Evolutionary conservation across 2,113 vertebrate species (phyloP).

Genomic region (Tauraco erythrolophus): DNA sequence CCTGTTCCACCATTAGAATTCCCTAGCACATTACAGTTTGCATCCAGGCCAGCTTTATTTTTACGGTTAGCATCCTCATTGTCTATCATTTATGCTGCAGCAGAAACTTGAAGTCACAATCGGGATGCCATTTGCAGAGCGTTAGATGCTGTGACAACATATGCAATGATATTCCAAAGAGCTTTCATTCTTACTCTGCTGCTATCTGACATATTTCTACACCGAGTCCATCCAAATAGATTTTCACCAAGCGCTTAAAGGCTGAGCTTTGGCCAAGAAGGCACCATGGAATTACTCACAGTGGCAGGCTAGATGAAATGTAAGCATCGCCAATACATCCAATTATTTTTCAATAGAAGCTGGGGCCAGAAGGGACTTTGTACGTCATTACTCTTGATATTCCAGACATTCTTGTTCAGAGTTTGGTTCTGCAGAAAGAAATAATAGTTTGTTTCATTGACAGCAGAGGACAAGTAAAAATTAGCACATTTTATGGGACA

Average conservation of each 20-base stretch:
- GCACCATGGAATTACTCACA: conserved; percentile 33
- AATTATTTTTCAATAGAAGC: conserved; percentile 60
- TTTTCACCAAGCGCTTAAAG: conserved; percentile 25
- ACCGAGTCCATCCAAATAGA: not conserved
- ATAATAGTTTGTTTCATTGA: conserved; percentile 66
- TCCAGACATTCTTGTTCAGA: conserved; percentile 46
- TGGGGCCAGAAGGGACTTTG: conserved; percentile 39
- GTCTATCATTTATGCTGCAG: not conserved
- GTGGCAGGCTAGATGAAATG: conserved; percentile 58
- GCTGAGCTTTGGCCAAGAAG: conserved; percentile 29
- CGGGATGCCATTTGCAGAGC: not conserved
- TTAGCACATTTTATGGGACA: conserved; percentile 53
- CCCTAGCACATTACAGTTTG: not conserved
- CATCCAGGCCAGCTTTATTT: not conserved
- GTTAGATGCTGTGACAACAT: not conserved
- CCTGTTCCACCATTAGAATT: not conserved
- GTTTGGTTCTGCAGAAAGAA: conserved; percentile 44
- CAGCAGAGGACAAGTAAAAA: conserved; percentile 62
- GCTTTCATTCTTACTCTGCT: not conserved
- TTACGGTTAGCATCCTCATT: not conserved
- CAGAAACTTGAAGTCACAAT: not conserved
- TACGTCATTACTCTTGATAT: conserved; percentile 60
- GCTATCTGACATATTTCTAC: not conserved
- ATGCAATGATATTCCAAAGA: not conserved
- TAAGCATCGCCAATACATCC: conserved; percentile 59